Base-by-base conservation (phyloP, 92 coral and sea anemone genomes). In the Pocillopora grandis region DNA sequence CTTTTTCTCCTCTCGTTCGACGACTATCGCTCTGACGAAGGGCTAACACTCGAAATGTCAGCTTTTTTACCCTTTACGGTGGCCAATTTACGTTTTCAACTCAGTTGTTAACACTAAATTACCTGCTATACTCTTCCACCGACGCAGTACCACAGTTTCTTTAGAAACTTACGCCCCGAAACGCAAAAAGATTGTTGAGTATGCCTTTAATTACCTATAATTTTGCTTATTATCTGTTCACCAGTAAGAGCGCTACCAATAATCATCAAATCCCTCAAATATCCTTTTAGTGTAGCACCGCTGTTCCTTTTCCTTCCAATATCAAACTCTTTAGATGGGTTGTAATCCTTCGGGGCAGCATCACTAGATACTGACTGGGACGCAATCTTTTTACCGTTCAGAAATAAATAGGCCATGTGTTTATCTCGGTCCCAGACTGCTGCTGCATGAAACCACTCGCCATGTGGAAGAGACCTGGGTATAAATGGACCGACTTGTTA, bases 261-360 rank as follows among this genome's bases (percentile, higher is more conserved):
- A 15, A 79, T 65, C 62, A 65, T 79, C 60, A 79, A 61, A 66
- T 79, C 73, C 21, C 73, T 79, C 23, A 79, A 19, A 65, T 79
- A 66, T 49, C 83, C 83, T 11, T n/a, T 64, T 13, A 79, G 16
- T 48, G 72, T 5, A 1, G 3, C 0, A 14, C 5, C 0, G 42
- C 5, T 16, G 18, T 79, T 72, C 62, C 73, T 13, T 21, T 65
- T 79, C 3, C 48, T 36, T 21, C 83, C 83, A 63, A 79, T 79
- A 66, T 79, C 73, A 42, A 64, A 79, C 4, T 13, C 9, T 20
- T 72, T 11, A 70, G n/a, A 14, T 17, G 49, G 83, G 36, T 58
- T 13, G 66, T 20, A 64, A 23, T 65, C 14, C n/a, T 35, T 48
- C 2, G 55, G 59, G 21, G n/a, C 49, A 8, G 62, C n/a, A 20